Evolutionary conservation across 2,113 vertebrate species (phyloP).

Genomic region (Sula dactylatra): DNA sequence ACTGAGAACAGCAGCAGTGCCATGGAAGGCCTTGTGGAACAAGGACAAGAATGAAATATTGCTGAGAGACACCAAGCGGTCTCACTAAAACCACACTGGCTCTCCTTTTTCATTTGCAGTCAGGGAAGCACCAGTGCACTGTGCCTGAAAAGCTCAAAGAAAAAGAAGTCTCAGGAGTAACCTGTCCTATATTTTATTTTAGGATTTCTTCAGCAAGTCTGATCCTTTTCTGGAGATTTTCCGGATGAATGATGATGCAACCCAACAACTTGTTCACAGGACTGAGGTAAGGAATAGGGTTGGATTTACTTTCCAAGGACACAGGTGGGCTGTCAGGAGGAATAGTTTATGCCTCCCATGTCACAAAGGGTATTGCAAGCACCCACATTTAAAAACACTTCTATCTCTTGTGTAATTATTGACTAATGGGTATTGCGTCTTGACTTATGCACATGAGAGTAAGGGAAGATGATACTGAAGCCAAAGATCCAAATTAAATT

Average conservation of each 20-base stretch:
- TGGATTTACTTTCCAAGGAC: not conserved
- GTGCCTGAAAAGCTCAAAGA: not conserved
- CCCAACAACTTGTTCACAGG: slow-evolving; percentile 94
- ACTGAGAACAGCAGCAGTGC: not conserved
- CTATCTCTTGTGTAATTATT: not conserved
- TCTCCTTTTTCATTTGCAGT: slow-evolving; percentile 13
- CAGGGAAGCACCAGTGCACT: not conserved
- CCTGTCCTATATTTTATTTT: slow-evolving; percentile 43
- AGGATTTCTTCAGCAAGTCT: slow-evolving; percentile 99
- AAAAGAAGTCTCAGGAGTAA: not conserved
- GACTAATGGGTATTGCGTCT: not conserved
- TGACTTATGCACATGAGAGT: not conserved
- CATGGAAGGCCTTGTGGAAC: not conserved
- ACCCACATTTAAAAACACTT: not conserved
- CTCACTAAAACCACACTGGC: not conserved
- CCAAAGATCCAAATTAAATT: not conserved
- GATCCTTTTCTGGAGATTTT: slow-evolving; percentile 98
- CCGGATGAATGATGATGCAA: slow-evolving; percentile 92
- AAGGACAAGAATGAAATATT: not conserved
- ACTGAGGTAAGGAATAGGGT: slow-evolving; percentile 83
- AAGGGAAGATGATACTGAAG: not conserved
- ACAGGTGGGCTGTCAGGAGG: not conserved
- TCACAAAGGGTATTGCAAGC: not conserved
- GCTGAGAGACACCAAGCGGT: not conserved
- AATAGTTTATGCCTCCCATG: not conserved